Percentiles rank a stretch among this genome's conserved stretches.
phyloP scores from a whole-genome alignment of 2,797 vertebrate species.

The Ctenosaura bakeri region DNA sequence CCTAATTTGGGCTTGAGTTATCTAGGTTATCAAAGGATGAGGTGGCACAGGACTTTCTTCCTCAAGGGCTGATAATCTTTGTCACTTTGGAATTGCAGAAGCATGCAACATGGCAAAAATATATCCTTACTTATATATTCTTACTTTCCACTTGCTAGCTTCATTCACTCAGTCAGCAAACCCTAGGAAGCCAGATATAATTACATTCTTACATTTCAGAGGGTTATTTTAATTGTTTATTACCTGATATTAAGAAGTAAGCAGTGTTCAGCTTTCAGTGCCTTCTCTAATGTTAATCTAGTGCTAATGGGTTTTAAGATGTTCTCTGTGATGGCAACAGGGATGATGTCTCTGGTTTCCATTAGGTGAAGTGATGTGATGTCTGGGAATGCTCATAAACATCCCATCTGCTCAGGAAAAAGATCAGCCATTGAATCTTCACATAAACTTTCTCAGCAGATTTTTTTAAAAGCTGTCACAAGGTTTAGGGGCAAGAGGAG shows the following conservation, averaged over 20 bases:
- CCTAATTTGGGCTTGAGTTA: not conserved
- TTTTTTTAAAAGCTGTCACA: too few relatives aligned
- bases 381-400: not conserved
- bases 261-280: not conserved
- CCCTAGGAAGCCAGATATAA: not conserved
- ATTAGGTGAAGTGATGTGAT: not conserved
- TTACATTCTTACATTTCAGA: constrained; percentile 14
- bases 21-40: not conserved
- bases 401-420: too few relatives aligned
- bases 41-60: not conserved
- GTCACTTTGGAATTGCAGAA: not conserved
- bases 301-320: not conserved
- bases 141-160: not conserved
- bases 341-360: not conserved
- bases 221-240: constrained; percentile 7
- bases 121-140: not conserved
- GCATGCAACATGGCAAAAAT: not conserved
- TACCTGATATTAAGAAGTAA: not conserved
- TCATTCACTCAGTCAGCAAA: not conserved
- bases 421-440: too few relatives aligned
- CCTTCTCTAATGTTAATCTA: not conserved
- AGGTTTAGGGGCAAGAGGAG: too few relatives aligned
- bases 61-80: not conserved
- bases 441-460: too few relatives aligned
- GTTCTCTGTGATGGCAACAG: not conserved